Percentiles rank a stretch among this genome's conserved stretches.
phyloP scores from a whole-genome alignment of 2,888 invertebrate genomes.

The Pseudococcus longispinus region DNA sequence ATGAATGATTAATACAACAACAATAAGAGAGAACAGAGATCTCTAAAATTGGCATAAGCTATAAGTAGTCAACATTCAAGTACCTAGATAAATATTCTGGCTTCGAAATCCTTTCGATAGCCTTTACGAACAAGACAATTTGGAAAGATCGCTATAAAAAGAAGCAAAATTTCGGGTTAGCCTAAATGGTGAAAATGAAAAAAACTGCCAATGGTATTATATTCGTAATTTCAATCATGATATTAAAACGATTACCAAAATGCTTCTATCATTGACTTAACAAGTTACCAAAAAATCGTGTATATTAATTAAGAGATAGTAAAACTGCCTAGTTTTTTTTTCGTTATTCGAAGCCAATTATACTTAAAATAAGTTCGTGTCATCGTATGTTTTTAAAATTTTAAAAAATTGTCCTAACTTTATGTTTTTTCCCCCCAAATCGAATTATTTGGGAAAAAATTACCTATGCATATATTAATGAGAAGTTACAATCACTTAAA shows the following conservation, averaged over 20 bases:
- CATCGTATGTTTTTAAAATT: slow-evolving; percentile 27
- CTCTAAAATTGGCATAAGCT: background rate
- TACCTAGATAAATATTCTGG: background rate
- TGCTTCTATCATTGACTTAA: slow-evolving; percentile 19
- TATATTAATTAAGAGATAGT: slow-evolving; percentile 27
- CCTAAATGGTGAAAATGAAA: background rate
- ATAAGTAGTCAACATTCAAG: background rate
- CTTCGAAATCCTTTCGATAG: background rate
- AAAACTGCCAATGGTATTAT: slow-evolving; percentile 10
- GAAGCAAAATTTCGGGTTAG: background rate
- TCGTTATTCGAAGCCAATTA: slow-evolving; percentile 43
- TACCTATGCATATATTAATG: background rate
- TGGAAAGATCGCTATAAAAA: background rate
- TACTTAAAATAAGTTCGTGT: slow-evolving; percentile 37
- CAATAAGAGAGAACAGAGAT: too few relatives aligned
- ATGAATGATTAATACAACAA: too few relatives aligned
- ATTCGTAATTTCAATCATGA: slow-evolving; percentile 35
- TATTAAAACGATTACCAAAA: background rate
- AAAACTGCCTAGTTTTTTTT: slow-evolving; percentile 42
- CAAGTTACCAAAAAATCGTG: slow-evolving; percentile 39
- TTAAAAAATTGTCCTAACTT: background rate
- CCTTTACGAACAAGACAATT: background rate
- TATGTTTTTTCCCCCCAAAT: background rate
- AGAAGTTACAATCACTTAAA: slow-evolving; percentile 38
- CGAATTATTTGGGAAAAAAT: background rate